Evolutionary conservation across 2,113 vertebrate species (phyloP).

Genomic region (Mesocricetus auratus): DNA sequence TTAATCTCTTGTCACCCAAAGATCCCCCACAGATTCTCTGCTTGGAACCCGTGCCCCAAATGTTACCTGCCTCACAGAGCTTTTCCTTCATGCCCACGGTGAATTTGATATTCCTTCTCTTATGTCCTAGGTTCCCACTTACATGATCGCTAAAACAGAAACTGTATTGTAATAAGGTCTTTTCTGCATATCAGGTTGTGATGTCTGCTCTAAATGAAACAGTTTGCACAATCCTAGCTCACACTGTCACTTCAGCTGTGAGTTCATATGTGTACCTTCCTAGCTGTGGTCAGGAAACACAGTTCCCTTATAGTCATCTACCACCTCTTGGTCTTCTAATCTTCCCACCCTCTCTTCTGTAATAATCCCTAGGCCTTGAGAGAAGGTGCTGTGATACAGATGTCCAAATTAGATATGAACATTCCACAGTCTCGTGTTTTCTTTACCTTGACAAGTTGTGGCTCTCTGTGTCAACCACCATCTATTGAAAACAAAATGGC

Average conservation of each 20-base stretch:
- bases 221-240: not conserved
- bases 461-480: not conserved
- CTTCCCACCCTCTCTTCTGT: not conserved
- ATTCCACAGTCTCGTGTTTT: not conserved
- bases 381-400: not conserved
- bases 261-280: not conserved
- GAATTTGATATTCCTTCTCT: not conserved
- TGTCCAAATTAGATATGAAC: not conserved
- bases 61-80: not conserved
- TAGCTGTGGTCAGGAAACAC: too few relatives aligned
- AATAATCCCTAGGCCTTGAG: not conserved
- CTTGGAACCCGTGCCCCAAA: not conserved
- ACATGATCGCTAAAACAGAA: not conserved
- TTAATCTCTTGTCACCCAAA: not conserved
- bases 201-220: not conserved
- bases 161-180: not conserved
- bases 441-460: not conserved
- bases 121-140: not conserved
- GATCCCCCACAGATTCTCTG: not conserved
- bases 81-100: fast-evolving
- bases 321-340: not conserved
- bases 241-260: not conserved
- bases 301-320: not conserved
- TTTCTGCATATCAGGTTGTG: not conserved
- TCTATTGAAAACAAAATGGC: not conserved